Base-by-base conservation (phyloP, 2,888 invertebrate species). In the Hemaris fuciformis region DNA sequence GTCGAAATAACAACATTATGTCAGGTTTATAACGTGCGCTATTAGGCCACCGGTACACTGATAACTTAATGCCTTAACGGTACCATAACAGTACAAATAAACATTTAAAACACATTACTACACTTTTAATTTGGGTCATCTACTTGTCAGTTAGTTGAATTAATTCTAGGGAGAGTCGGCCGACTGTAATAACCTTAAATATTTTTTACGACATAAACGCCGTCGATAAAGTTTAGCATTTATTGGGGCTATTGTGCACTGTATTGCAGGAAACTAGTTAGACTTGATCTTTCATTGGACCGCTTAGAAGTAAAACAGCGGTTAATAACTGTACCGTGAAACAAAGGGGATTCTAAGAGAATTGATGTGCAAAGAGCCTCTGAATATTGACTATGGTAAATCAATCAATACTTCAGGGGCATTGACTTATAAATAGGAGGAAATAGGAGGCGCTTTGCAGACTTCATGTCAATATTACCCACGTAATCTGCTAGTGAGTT, bases 1-100 rank as follows among this genome's bases (percentile, higher is more conserved):
- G 76, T 73, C 76, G 75, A 77, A 75, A 77, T 75, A 70, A 74
- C 75, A 72, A 75, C 73, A 81, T 83, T 79, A 81, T 79, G 77
- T 74, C 76, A 78, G 78, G 71, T 77, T 72, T 74, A 80, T 74
- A 73, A 64, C 46, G 60, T 56, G 63, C 60, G 56, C 57, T 25
- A 23, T 64, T 59, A 61, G 60, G 62, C 8, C 48, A 13, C 38
- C 58, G 22, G 27, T 60, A 22, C 59, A 60, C 31, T 57, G 61
- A 18, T 57, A 57, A 56, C 57, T 23, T 46, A 53, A 42, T 25
- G 38, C 23, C 13, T 34, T 27, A 46, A 46, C 46, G 34, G 46
- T 46, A 59, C 45, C 15, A 15, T 34, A 34, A 46, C 23, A 20
- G 18, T 34, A 22, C 22, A 59, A 46, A 46, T 13, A 34, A 46